These are phyloP conservation scores for Leptinotarsa rubiginosa DNA, from an alignment of 2,888 invertebrate genomes.

Conservation along the genomic window DNA sequence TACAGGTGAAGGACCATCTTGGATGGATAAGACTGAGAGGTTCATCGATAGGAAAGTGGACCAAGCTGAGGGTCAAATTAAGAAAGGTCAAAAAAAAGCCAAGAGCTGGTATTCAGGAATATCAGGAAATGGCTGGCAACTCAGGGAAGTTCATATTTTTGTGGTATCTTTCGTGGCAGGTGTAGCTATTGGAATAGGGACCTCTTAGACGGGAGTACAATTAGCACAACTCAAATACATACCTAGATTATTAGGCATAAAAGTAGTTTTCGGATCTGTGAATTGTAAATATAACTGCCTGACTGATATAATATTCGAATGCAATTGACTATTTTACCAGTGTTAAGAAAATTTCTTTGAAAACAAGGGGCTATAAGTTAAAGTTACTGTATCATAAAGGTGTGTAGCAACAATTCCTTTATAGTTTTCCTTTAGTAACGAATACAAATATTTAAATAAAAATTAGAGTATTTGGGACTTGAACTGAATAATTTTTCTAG, in stretches of 20 bases:
- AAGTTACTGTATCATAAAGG: background rate
- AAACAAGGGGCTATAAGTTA: too few species aligned
- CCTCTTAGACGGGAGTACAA: conserved; percentile 51
- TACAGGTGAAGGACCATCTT: conserved; percentile 12
- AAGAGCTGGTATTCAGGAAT: conserved; percentile 82
- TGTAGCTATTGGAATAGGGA: conserved; percentile 76
- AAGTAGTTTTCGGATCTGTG: background rate
- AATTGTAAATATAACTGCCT: background rate
- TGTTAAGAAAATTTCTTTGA: background rate
- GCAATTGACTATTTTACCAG: conserved; percentile 5
- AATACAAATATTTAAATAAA: background rate
- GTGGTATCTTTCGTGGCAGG: conserved; percentile 83
- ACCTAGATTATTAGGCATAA: background rate
- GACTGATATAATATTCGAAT: conserved; percentile 4
- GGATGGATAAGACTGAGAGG: conserved; percentile 73
- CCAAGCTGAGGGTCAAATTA: conserved; percentile 80
- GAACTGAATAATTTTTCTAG: background rate
- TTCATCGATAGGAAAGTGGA: conserved; percentile 85
- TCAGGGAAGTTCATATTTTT: conserved; percentile 84
- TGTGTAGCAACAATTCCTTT: too few species aligned
- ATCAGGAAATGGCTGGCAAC: conserved; percentile 75
- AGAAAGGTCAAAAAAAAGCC: conserved; percentile 77
- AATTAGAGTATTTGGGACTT: background rate
- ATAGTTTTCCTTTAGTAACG: background rate
- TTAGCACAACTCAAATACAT: background rate